phyloP scores from a whole-genome alignment of 2,113 vertebrate species.

The Varanus komodoensis region DNA sequence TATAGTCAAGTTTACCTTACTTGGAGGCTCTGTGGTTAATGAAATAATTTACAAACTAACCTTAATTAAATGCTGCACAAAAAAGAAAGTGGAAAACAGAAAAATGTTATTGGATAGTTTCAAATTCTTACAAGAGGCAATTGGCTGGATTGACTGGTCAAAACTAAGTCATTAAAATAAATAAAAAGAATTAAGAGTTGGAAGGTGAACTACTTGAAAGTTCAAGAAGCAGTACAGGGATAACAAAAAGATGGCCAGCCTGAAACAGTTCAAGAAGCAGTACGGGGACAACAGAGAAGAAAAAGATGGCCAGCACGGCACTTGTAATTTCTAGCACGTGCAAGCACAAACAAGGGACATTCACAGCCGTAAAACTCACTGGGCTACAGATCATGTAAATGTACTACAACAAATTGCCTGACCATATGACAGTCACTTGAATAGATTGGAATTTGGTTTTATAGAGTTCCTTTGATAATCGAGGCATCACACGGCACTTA shows the following conservation, averaged over 20 bases:
- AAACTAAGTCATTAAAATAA: neutral
- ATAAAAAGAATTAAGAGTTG: constrained; percentile 20
- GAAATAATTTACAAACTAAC: constrained; percentile 56
- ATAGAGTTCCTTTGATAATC: constrained; percentile 29
- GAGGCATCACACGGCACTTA: constrained; percentile 36
- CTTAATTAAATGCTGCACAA: constrained; percentile 5
- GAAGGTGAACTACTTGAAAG: constrained; percentile 32
- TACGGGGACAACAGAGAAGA: neutral
- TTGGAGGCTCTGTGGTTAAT: constrained; percentile 64
- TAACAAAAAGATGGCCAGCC: neutral
- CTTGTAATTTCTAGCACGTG: constrained; percentile 28
- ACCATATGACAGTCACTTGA: constrained; percentile 23
- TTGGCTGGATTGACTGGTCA: fast-evolving
- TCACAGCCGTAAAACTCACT: constrained; percentile 48
- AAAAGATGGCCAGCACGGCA: neutral
- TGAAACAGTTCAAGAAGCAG: constrained; percentile 34
- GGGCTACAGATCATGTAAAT: constrained; percentile 49
- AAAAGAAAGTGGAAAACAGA: fast-evolving
- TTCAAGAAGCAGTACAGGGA: constrained; percentile 37
- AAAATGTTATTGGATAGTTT: neutral
- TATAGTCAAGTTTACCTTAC: constrained; percentile 68
- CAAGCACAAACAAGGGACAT: constrained; percentile 46
- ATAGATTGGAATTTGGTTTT: constrained; percentile 52
- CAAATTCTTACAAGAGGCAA: neutral
- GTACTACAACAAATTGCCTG: constrained; percentile 38